Evolutionary conservation across 2,797 vertebrate genomes (phyloP), one percentile per base, ranked within the genome.

Genomic region (Sebastes wilsoni): DNA sequence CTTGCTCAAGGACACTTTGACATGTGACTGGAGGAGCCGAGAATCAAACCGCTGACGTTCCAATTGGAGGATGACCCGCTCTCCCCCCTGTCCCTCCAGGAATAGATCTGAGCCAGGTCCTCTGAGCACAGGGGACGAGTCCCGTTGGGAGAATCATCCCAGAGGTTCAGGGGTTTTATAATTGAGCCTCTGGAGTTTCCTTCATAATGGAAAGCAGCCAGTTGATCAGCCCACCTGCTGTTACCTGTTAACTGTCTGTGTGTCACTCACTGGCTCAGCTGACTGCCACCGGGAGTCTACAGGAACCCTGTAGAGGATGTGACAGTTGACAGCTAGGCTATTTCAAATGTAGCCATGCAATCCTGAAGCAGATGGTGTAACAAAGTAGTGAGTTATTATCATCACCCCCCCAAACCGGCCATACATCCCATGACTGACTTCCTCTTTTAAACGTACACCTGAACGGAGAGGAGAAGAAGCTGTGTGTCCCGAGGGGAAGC

Each of bases 171-270:
- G 58, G 23, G 46, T 82, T 80, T 81, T 66, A 75, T 74, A 82
- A 87, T 76, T 64, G 62, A 82, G 60, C 49, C 49, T 66, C 49
- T 72, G 14, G 1, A 61, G 68, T 82, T 79, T 59, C 55, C 30
- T 52, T 67, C 65, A 58, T 55, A 60, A 80, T 82, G 69, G 38
- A 77, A 79, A 77, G 30, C 64, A 70, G 16, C 75, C 64, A 66
- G 61, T 73, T 78, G 12, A 42, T 42, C 82, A 88, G 68, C 56
- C 85, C 71, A 36, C 79, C 88, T 86, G 85, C 88, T 79, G 77
- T 85, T 79, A 82, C 11, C 12, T 38, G 36, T 38, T 38, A 38
- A 65, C 72, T 70, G 23, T 87, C 38, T 65, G 64, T 42, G 58
- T 87, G 84, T 80, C 72, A 77, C 46, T 84, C 65, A 79, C 16